A percentile compares a stretch with the other conserved stretches of the same genome.
phyloP scores from a whole-genome alignment of 2,797 vertebrate species.

The Mionectes olivaceus region DNA sequence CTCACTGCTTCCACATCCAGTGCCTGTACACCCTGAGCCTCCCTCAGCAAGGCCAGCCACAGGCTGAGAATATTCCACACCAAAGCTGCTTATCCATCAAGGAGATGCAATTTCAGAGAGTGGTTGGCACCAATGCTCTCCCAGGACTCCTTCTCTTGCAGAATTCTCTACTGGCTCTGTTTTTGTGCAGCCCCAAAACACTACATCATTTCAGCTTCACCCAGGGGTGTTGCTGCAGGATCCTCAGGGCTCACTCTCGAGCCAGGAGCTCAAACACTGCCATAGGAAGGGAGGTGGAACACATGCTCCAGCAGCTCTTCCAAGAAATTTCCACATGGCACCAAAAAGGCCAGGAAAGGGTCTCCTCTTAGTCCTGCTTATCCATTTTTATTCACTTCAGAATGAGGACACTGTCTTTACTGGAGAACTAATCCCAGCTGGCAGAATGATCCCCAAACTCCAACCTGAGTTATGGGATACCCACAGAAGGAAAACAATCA shows the following conservation, averaged over 20 bases:
- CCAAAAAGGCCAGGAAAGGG: not conserved
- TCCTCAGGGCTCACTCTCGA: not conserved
- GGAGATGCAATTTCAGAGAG: not conserved
- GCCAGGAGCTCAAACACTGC: not conserved
- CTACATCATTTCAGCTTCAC: not conserved
- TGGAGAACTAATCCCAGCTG: not conserved
- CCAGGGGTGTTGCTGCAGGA: not conserved
- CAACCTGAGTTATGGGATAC: not conserved
- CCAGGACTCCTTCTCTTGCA: not conserved
- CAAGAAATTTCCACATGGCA: not conserved
- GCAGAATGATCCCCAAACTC: not conserved
- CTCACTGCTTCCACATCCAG: not conserved
- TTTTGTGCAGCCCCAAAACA: not conserved
- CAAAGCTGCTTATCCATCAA: not conserved
- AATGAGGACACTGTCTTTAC: not conserved
- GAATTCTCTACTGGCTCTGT: not conserved
- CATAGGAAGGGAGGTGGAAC: accelerated
- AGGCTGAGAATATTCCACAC: not conserved
- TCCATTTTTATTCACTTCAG: not conserved
- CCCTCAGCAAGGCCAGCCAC: not conserved
- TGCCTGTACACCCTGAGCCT: not conserved
- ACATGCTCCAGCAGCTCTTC: not conserved
- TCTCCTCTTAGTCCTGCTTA: not conserved
- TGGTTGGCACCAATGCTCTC: not conserved
- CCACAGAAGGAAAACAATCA: not conserved